Evolutionary conservation across 2,888 invertebrate genomes (phyloP), one percentile per base, ranked within the genome.

Genomic region (Conchocele bisecta): DNA sequence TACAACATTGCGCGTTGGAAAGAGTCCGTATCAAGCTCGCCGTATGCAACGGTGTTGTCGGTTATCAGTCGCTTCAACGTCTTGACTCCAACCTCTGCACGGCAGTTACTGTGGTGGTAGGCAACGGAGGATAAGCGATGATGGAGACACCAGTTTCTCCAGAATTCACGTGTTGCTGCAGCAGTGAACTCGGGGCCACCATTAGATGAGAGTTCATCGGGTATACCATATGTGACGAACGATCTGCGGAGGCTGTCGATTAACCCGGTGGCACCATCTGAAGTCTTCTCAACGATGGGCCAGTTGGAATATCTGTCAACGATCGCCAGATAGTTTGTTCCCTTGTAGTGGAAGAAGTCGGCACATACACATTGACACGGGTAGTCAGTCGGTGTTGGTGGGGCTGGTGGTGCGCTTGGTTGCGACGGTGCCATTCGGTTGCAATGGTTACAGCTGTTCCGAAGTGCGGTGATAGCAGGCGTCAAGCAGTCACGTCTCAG

Each of bases 31-130:
- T 84, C 69, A 11, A 86, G 68, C 11, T 74, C 69, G 9, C 85
- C 82, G 41, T 74, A 50, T 4, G 59, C 29, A 9, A 44, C 64
- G 3, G 83, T 79, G 59, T 84, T 86, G 66, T 83, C 75, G 11
- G 73, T 72, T 20, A 85, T 73, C 9, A 83, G 59, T 13, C 83
- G 72, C 41, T 84, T 81, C 6, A 85, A 60, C 9, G 84, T 83
- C 44, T 86, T 83, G 3, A 84, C 79, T 0, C 80, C 78, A 31
- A 85, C 51, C 42, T 83, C 83, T 1, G 83, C 84, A 0, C 81
- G 28, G 41, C 83, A 82, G 57, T 82, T 82, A 56, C 78, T 81
- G 66, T 82, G 81, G 6, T 75, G 82, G 42, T 74, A 82, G 9
- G 80, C 75, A 0, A 83, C 81, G 2, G 80, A n/a, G n/a, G n/a